Evolutionary conservation across 2,888 invertebrate genomes (phyloP).

Genomic region (Suillia variegata): DNA sequence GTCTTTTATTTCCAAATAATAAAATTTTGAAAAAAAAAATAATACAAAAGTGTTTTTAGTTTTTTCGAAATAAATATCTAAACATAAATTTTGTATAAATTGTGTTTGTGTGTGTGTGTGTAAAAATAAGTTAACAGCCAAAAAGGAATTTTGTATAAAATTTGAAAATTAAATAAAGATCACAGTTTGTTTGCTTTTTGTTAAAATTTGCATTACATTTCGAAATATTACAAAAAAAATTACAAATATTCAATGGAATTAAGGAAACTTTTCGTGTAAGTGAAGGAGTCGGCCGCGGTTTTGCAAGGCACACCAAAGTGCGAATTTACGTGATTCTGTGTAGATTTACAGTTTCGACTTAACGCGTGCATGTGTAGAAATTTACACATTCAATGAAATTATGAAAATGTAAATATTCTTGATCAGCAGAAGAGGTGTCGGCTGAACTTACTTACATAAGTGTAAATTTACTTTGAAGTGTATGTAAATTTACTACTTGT

Average conservation of each 20-base stretch:
- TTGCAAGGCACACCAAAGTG: too few relatives aligned
- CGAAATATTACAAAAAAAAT: background rate
- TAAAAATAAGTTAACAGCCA: constrained; percentile 5
- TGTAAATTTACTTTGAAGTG: too few relatives aligned
- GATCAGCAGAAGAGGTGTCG: too few relatives aligned
- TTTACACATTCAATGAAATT: too few relatives aligned
- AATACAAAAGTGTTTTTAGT: constrained; percentile 46
- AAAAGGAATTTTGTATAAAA: background rate
- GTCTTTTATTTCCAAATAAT: constrained; percentile 27
- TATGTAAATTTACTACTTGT: too few relatives aligned
- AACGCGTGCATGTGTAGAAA: too few relatives aligned
- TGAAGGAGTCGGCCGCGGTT: too few relatives aligned
- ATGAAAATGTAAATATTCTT: too few relatives aligned
- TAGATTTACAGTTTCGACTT: too few relatives aligned
- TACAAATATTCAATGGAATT: too few relatives aligned
- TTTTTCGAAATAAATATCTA: constrained; percentile 40
- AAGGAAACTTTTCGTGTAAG: background rate
- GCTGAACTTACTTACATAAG: too few relatives aligned
- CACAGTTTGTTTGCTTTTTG: constrained; percentile 6
- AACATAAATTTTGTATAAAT: constrained; percentile 48
- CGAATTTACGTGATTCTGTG: too few relatives aligned
- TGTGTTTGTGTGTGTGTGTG: constrained; percentile 3
- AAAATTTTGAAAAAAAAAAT: constrained; percentile 47
- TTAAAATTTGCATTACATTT: background rate
- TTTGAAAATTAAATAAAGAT: background rate